Evolutionary conservation across 2,888 invertebrate species (phyloP), one percentile per base, ranked within the genome.

Genomic region (Agonopterix subpropinquella): DNA sequence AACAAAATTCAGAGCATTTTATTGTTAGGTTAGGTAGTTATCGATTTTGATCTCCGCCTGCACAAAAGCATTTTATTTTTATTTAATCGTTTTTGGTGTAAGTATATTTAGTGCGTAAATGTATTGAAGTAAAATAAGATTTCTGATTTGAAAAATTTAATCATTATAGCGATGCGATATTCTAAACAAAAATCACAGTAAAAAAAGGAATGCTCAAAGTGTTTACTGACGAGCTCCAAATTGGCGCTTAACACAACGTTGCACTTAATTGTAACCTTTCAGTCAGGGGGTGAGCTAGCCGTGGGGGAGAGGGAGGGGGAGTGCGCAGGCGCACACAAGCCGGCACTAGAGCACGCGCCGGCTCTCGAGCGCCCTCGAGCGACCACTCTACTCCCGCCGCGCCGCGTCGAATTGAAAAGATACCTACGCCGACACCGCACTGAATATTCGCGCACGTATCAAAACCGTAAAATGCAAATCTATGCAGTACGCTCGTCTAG

Each of bases 391-490:
- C 71, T 69, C 77, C 75, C 78, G 78, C 80, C 81, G 77, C 78
- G 78, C 80, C 81, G 77, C 80, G 79, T 81, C 79, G 75, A 79
- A 85, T 82, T 86, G 77, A 85, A 87, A 87, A 87, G 86, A 88
- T 85, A 86, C 84, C 81, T 83, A 47, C 28, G 28, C 78, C 77
- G 75, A 83, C 84, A 81, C 82, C 73, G 77, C 75, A 74, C 80
- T 86, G 84, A 84, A 87, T 87, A 84, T 86, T 84, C 85, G 83
- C 79, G 77, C 80, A 82, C 80, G 80, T 86, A 87, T 85, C 84
- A 85, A 85, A 87, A 84, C 82, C 73, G 81, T 83, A 87, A 86
- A 86, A 87, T 87, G 88, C 85, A 88, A 88, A 88, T 87, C 83
- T 83, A 84, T 84, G 83, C 85, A 79, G 80, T 80, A 80, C 77